Evolutionary conservation across 2,797 vertebrate genomes (phyloP).

Genomic region (Harpagifer antarcticus): DNA sequence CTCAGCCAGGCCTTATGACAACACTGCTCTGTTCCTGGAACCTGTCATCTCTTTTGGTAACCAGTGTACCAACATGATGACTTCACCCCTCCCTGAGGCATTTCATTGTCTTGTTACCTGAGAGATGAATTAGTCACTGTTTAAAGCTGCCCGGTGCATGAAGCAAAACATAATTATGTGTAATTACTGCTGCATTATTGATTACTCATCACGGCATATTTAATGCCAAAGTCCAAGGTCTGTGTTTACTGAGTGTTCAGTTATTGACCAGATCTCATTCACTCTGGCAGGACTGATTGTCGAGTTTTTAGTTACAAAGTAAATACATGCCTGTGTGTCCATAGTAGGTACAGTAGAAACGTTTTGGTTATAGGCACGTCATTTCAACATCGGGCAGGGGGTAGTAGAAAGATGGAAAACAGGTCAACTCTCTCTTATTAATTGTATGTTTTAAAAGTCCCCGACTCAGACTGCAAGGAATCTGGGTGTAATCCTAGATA

Average conservation of each 20-base stretch:
- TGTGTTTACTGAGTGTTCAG: conserved; percentile 22
- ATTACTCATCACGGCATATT: conserved; percentile 26
- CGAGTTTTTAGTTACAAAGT: conserved; percentile 7
- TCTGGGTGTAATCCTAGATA: no score
- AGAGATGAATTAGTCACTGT: conserved; percentile 43
- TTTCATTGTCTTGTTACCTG: conserved; percentile 28
- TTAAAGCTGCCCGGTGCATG: conserved; percentile 7
- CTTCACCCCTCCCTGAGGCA: conserved; percentile 17
- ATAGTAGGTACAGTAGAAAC: not conserved
- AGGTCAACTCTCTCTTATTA: no score
- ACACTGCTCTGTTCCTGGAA: conserved; percentile 15
- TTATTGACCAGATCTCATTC: conserved; percentile 17
- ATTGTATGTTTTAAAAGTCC: not conserved
- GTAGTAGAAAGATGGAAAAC: not conserved
- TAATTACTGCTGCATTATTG: conserved; percentile 29
- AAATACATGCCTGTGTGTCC: not conserved
- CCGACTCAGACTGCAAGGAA: no score
- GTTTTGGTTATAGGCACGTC: not conserved
- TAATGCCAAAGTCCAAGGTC: conserved; percentile 25
- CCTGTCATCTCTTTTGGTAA: conserved; percentile 17
- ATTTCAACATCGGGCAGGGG: not conserved
- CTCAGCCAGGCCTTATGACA: conserved; percentile 4
- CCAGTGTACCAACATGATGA: conserved; percentile 18
- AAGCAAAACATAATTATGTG: conserved; percentile 35
- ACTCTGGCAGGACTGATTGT: conserved; percentile 12